Conservation (phyloP, 1,140 invertebrate species). For the Penaeus chinensis region DNA sequence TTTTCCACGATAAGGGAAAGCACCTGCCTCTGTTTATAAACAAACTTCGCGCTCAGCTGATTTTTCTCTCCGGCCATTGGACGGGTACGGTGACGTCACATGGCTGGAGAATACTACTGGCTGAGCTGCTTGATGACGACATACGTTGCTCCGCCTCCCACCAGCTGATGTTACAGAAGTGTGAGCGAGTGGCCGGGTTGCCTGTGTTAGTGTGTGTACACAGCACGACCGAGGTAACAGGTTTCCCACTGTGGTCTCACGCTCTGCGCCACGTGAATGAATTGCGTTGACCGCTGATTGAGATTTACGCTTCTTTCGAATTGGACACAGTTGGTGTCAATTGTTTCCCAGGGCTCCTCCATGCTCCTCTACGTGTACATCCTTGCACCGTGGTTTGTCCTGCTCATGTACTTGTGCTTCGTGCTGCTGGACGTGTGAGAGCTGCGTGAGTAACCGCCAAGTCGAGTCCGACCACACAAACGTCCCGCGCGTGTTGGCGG, state of each 20-base stretch:
- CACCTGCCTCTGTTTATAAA: slow-evolving; percentile 43
- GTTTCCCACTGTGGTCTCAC: slow-evolving; percentile 7
- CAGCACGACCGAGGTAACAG: slow-evolving; percentile 26
- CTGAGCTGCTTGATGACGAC: slow-evolving; percentile 20
- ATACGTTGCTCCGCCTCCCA: slow-evolving; percentile 24
- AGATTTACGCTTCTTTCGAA: too few species aligned
- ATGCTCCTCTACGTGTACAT: slow-evolving; percentile 28
- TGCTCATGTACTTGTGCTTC: slow-evolving; percentile 42
- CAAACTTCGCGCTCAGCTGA: slow-evolving; percentile 44
- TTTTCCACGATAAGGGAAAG: not conserved
- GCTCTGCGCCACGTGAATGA: slow-evolving; percentile 2
- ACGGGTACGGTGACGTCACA: slow-evolving; percentile 34
- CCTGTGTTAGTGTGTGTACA: slow-evolving; percentile 35
- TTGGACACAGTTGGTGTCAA: too few species aligned
- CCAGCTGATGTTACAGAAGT: slow-evolving; percentile 43
- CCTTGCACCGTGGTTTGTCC: slow-evolving; percentile 34
- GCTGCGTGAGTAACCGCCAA: not conserved
- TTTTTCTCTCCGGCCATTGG: slow-evolving; percentile 32
- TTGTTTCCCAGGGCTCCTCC: not conserved
- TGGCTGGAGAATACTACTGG: slow-evolving; percentile 18
- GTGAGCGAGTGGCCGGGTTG: slow-evolving; percentile 28
- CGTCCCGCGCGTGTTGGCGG: not conserved
- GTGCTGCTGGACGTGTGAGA: slow-evolving; percentile 39
- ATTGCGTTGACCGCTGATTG: not conserved
- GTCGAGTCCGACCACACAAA: not conserved